Evolutionary conservation across 2,113 vertebrate species (phyloP).

Genomic region (Zingel zingel): DNA sequence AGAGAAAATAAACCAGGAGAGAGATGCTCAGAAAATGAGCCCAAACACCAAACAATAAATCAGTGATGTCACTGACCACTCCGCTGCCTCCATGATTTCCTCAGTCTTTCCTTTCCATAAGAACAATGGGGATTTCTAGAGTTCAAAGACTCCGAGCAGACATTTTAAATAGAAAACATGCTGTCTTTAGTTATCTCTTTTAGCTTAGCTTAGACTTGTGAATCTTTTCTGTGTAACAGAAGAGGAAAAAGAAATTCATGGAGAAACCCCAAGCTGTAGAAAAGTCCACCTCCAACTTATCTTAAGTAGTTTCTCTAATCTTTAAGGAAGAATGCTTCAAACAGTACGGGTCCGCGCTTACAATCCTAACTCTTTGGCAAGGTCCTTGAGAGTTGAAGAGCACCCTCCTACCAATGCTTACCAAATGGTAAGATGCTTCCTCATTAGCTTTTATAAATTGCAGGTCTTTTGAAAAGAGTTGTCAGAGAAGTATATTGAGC

Average conservation of each 20-base stretch:
- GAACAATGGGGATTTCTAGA: slow-evolving; percentile 71
- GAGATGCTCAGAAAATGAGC: slow-evolving; percentile 54
- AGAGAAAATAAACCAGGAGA: slow-evolving; percentile 73
- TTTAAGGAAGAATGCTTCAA: not conserved
- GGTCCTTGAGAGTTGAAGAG: not conserved
- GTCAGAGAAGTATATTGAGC: not conserved
- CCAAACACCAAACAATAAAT: slow-evolving; percentile 51
- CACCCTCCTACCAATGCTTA: not conserved
- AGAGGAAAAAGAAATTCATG: not conserved
- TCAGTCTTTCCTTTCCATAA: slow-evolving; percentile 49
- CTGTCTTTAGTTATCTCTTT: not conserved
- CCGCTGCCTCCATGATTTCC: slow-evolving; percentile 59
- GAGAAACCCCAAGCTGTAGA: not conserved
- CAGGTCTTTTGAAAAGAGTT: not conserved
- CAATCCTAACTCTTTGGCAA: not conserved
- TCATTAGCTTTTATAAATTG: not conserved
- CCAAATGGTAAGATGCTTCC: not conserved
- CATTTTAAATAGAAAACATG: slow-evolving; percentile 24
- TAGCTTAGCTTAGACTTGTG: not conserved
- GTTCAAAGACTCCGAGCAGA: slow-evolving; percentile 41
- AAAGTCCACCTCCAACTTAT: not conserved
- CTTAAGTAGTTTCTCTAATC: not conserved
- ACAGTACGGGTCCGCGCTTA: not conserved
- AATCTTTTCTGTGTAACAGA: not conserved
- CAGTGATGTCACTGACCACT: slow-evolving; percentile 70